phyloP scores from a whole-genome alignment of 2,888 invertebrate genomes.

The Polyommatus iphigenia region DNA sequence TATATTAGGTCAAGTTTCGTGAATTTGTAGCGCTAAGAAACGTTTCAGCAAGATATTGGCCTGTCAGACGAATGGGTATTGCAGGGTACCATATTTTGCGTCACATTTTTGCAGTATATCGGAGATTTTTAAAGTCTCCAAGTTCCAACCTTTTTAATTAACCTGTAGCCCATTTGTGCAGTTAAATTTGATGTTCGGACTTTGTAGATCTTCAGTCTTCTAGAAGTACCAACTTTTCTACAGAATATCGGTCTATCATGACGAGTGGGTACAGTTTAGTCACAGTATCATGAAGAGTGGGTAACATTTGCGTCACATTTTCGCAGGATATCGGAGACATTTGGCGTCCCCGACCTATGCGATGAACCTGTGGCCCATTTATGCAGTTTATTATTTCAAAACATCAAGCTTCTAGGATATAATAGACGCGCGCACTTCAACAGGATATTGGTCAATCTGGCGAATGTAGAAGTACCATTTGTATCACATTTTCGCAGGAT shows the following conservation, averaged over 20 bases:
- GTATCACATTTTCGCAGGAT: neutral
- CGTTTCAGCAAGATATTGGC: too few species aligned
- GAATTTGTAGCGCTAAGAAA: too few species aligned
- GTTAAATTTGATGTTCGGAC: neutral
- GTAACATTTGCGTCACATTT: neutral
- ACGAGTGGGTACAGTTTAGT: too few species aligned
- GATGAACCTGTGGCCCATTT: neutral
- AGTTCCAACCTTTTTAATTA: neutral
- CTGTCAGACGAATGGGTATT: too few species aligned
- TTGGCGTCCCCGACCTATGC: neutral
- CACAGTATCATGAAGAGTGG: too few species aligned
- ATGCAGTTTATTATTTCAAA: neutral
- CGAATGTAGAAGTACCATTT: neutral
- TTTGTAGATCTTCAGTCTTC: too few species aligned
- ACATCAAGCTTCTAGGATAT: too few species aligned
- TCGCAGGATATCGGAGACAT: neutral
- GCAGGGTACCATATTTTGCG: neutral
- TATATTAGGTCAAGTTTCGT: too few species aligned
- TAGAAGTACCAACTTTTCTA: too few species aligned
- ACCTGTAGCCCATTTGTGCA: neutral
- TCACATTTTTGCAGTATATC: neutral
- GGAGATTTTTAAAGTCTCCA: neutral
- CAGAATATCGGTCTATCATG: too few species aligned
- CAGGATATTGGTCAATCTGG: too few species aligned
- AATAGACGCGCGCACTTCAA: too few species aligned